A percentile compares a stretch with the other conserved stretches of the same genome.
phyloP scores from a whole-genome alignment of 2,797 vertebrate species.

The Sarcoramphus papa region DNA sequence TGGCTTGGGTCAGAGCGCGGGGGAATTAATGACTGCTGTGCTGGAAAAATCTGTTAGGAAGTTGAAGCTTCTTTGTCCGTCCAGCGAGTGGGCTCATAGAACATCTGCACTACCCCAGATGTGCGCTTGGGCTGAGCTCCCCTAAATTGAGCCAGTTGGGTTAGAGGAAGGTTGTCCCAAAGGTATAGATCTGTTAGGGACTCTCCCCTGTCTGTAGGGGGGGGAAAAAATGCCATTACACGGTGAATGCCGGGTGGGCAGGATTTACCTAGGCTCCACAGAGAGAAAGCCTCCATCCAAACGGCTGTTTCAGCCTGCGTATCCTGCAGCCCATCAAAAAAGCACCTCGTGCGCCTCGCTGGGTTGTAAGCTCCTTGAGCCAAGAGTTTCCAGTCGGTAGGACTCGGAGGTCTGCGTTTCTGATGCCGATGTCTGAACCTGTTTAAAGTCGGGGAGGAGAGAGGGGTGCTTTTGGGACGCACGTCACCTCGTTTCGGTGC shows the following conservation, averaged over 20 bases:
- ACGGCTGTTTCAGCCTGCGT: rapidly evolving
- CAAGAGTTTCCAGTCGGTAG: not conserved
- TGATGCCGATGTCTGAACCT: rapidly evolving
- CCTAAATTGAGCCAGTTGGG: rapidly evolving
- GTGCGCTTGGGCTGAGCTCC: not conserved
- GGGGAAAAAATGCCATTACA: rapidly evolving
- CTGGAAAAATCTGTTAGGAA: not conserved
- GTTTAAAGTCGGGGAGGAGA: not conserved
- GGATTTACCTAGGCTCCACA: not conserved
- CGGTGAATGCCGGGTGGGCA: rapidly evolving
- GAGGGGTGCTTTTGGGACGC: not conserved
- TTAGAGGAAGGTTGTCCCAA: not conserved
- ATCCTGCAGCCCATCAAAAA: not conserved
- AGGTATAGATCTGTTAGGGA: rapidly evolving
- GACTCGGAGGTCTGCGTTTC: not conserved
- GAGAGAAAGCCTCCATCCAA: not conserved
- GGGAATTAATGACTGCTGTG: not conserved
- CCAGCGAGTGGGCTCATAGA: rapidly evolving
- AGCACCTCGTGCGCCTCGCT: rapidly evolving
- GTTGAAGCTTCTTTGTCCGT: not conserved
- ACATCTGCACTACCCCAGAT: not conserved
- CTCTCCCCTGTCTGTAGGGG: rapidly evolving
- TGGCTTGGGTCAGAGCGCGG: not conserved
- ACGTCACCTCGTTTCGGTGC: rapidly evolving
- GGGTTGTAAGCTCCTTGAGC: not conserved